phyloP scores from a whole-genome alignment of 2,888 invertebrate species.

The Galeopsomyia nigrocyanea region DNA sequence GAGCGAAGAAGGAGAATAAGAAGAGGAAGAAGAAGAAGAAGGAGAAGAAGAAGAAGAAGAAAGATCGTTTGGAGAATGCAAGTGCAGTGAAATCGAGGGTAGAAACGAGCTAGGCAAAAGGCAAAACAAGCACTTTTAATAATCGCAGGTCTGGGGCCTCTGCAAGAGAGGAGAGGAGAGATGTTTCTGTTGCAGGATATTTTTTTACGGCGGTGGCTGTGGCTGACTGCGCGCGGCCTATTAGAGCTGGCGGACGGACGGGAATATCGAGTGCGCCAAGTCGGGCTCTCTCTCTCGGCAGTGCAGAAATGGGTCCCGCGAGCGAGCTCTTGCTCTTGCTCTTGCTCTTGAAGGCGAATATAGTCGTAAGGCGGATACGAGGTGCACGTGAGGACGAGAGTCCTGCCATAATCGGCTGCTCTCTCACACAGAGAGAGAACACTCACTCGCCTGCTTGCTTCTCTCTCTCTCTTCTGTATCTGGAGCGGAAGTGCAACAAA shows the following conservation, averaged over 20 bases:
- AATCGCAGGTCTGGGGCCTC: neutral
- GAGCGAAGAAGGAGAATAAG: neutral
- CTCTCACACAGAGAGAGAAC: too few species aligned
- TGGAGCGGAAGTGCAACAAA: slow-evolving; percentile 36
- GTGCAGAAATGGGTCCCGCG: neutral
- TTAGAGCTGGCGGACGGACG: neutral
- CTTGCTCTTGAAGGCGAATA: slow-evolving; percentile 1
- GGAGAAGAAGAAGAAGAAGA: neutral
- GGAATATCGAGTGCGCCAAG: neutral
- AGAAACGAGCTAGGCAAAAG: too few species aligned
- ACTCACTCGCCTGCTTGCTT: slow-evolving; percentile 12
- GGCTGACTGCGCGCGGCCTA: neutral
- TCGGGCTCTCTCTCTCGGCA: too few species aligned
- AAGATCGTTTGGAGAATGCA: neutral
- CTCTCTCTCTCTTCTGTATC: slow-evolving; percentile 10
- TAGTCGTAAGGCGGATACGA: slow-evolving; percentile 15
- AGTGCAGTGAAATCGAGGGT: too few species aligned
- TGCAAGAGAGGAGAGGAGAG: neutral
- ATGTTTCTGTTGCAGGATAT: neutral
- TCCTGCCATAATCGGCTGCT: slow-evolving; percentile 38
- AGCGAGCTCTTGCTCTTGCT: too few species aligned
- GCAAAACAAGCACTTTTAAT: slow-evolving; percentile 15
- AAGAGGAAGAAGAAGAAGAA: neutral
- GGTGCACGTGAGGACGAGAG: slow-evolving; percentile 1
- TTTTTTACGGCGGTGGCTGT: slow-evolving; percentile 10